These are phyloP conservation scores for Eristalinus sepulchralis DNA, from an alignment of 2,888 invertebrate species.

Conservation along the genomic window DNA sequence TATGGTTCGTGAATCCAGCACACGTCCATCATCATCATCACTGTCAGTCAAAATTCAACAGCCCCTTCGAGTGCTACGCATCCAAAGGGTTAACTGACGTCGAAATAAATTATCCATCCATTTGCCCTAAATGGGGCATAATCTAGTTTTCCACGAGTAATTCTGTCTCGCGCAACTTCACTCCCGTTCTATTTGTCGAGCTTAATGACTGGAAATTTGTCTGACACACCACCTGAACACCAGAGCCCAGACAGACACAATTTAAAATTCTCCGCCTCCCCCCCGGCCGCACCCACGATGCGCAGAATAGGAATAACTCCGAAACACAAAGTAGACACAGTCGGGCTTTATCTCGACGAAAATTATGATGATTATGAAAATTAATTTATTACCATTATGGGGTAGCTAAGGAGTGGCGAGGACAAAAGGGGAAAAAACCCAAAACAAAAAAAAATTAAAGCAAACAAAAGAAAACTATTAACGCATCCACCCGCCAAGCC, in stretches of 20 bases:
- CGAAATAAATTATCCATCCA: slow-evolving; percentile 6
- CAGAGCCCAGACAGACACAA: slow-evolving; percentile 41
- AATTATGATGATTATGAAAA: slow-evolving; percentile 68
- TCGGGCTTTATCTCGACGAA: slow-evolving; percentile 34
- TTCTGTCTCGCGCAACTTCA: slow-evolving; percentile 2
- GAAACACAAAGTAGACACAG: slow-evolving; percentile 39
- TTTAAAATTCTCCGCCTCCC: slow-evolving; percentile 39
- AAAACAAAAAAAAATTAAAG: slow-evolving; percentile 1
- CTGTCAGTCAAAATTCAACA: neutral
- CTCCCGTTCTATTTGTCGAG: slow-evolving; percentile 11
- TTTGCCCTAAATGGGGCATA: slow-evolving; percentile 10
- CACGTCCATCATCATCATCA: neutral
- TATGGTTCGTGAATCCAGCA: neutral
- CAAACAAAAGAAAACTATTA: neutral
- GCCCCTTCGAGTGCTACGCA: neutral
- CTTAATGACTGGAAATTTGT: slow-evolving; percentile 39
- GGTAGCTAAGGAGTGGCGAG: slow-evolving; percentile 7
- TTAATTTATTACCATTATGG: slow-evolving; percentile 62
- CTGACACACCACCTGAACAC: slow-evolving; percentile 55
- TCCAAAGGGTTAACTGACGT: neutral
- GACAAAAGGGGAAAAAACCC: neutral
- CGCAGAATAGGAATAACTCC: slow-evolving; percentile 17
- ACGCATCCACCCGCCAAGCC: neutral
- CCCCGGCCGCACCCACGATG: neutral
- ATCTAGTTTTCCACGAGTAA: slow-evolving; percentile 3